Evolutionary conservation across 2,888 invertebrate genomes (phyloP), one percentile per base, ranked within the genome.

Genomic region (Synanthedon myopaeformis): DNA sequence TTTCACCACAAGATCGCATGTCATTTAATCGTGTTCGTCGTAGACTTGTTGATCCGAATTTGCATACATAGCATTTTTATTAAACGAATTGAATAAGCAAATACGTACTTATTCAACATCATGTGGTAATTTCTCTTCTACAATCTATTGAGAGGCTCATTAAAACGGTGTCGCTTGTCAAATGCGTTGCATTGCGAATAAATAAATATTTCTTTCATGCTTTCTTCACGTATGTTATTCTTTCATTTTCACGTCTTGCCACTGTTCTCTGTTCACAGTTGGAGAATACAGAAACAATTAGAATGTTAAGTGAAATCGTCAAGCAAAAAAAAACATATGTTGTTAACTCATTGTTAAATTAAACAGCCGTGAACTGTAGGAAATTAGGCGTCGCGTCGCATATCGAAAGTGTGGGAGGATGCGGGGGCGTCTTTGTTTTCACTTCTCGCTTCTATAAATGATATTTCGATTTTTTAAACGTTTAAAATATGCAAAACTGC

Each of bases 341-440:
- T 54, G 23, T 35, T 51, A 35, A 49, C 51, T 49, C 54, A 54
- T 53, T 53, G 57, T 56, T 17, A n/a, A 45, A 14, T 49, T 8
- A 41, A 41, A 23, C 35, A 54, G 50, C 54, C 52, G 49, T 51
- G 52, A 51, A 54, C 55, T 51, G 58, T 54, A 59, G 55, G 61
- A 57, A 51, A 58, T 56, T 55, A 55, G 14, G 49, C 19, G 12
- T 8, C 8, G 8, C 17, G 11, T 23, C 14, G 35, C 35, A 5
- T n/a, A 17, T 58, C 54, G 60, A 65, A 58, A 62, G 60, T 58
- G 66, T 66, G 62, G 65, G 66, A 57, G 62, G 50, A 52, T 55
- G 72, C 65, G 75, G 65, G 65, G 79, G 80, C 67, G 75, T 65
- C 60, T 68, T 75, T 75, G 74, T 79, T 80, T 79, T 78, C 79